phyloP scores from a whole-genome alignment of 2,888 invertebrate species.

The Siphlonurus alternatus region DNA sequence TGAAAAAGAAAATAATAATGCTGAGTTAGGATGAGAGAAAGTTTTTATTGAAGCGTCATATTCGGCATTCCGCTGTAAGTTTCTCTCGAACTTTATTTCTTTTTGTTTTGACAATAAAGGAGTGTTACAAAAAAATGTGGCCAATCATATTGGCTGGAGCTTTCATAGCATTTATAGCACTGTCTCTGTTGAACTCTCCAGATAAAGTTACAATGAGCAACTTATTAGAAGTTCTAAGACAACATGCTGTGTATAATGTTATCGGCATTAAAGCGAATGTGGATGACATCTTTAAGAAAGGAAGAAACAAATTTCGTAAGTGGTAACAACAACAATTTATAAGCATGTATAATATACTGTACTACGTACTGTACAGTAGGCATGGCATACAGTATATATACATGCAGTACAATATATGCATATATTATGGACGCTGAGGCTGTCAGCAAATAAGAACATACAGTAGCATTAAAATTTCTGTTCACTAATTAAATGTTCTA shows the following conservation, averaged over 20 bases:
- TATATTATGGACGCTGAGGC: too few relatives aligned
- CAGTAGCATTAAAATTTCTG: background rate
- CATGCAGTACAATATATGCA: too few relatives aligned
- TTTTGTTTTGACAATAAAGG: background rate
- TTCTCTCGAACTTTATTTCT: too few relatives aligned
- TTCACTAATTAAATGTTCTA: background rate
- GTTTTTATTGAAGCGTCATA: background rate
- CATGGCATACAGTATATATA: too few relatives aligned
- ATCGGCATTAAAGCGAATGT: constrained; percentile 39
- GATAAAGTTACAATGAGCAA: constrained; percentile 1
- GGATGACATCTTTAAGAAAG: constrained; percentile 38
- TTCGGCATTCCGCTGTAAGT: background rate
- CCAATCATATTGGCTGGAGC: background rate
- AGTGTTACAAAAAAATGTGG: background rate
- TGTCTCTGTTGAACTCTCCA: background rate
- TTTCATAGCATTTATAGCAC: background rate
- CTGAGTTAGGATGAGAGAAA: background rate
- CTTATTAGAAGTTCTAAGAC: background rate
- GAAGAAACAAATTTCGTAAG: constrained; percentile 36
- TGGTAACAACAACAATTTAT: constrained; percentile 8
- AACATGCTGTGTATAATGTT: constrained; percentile 34
- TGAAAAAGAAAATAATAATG: background rate
- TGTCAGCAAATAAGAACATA: background rate
- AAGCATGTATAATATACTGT: background rate
- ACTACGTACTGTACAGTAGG: too few relatives aligned